Conservation (phyloP, 2,888 invertebrate species). For the Anagyrus pseudococci region DNA sequence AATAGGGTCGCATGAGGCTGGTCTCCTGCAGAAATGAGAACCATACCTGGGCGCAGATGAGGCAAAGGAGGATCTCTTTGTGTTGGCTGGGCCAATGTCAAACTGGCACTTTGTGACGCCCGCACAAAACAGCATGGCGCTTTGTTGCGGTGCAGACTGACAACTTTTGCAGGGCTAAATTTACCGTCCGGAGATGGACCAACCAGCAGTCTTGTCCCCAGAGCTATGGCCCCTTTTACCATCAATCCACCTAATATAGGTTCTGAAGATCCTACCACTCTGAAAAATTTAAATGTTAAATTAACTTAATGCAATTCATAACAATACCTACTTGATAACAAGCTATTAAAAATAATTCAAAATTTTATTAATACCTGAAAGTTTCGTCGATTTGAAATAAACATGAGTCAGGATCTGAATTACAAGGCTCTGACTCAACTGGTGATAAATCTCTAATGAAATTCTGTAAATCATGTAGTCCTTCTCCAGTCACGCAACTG, state of each 20-base stretch:
- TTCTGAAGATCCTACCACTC: constrained; percentile 76
- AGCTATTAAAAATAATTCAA: no score
- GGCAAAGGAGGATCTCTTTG: constrained; percentile 62
- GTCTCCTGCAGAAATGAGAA: constrained; percentile 70
- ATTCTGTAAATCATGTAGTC: constrained; percentile 81
- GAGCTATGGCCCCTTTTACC: constrained; percentile 83
- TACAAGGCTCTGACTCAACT: constrained; percentile 48
- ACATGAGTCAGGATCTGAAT: constrained; percentile 59
- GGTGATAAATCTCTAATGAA: constrained; percentile 83
- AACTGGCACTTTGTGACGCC: constrained; percentile 89
- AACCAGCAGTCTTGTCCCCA: constrained; percentile 80
- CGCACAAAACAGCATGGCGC: constrained; percentile 87
- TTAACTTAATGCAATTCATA: no score
- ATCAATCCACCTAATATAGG: constrained; percentile 87
- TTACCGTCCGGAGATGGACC: constrained; percentile 80
- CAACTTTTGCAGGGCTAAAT: constrained; percentile 79
- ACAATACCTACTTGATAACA: no score
- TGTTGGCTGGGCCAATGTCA: constrained; percentile 72
- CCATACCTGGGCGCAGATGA: constrained; percentile 82
- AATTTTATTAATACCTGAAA: constrained; percentile 64
- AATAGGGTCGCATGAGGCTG: constrained; percentile 64
- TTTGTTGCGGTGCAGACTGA: constrained; percentile 90
- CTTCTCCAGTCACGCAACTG: constrained; percentile 88
- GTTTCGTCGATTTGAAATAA: constrained; percentile 93
- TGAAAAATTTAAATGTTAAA: no score